Evolutionary conservation across 1,140 invertebrate species (phyloP), one percentile per base, ranked within the genome.

Genomic region (Drosophila neocordata): DNA sequence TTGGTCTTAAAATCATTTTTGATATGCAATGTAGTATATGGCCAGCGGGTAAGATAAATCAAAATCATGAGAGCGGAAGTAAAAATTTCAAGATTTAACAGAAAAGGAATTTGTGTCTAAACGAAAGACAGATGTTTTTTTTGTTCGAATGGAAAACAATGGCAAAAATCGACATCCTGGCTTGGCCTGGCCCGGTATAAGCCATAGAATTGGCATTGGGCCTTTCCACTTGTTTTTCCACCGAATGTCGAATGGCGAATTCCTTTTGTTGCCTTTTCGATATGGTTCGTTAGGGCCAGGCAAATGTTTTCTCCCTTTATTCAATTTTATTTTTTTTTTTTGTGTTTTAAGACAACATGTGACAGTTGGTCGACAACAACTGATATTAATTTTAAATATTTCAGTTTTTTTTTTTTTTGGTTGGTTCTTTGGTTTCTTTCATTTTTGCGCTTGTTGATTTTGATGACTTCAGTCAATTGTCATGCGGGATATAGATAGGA

Each of bases 1-100:
- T 58, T 48, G 44, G 56, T 53, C 72, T 59, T 61, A 73, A 84
- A 84, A 85, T 84, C 81, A 87, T 87, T 87, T 85, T 87, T 81
- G 67, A 74, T 79, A 60, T 73, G 69, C 80, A 59, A 53, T 67
- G 65, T 48, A 37, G 11, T 11, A 24, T 55, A 65, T 69, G 61
- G 38, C 77, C 61, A n/a, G 20, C 48, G 63, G 77, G 7, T 44
- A 53, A 27, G 53, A 41, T 53, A 84, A 85, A 79, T 58, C 68
- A 60, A 59, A 52, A 48, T 52, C 56, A 22, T 53, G 34, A 61
- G 41, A 81, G 77, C 57, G 81, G 73, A 84, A 77, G 73, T 81
- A 56, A 15, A 76, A 64, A 65, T 79, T 77, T 72, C 68, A 78
- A 69, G 31, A 79, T 69, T 67, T 66, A 44, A 55, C 71, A 70